Percentiles rank a stretch among this genome's conserved stretches.
These are phyloP conservation scores for Cinclus mexicanus DNA, from an alignment of 2,113 vertebrate species.

Conservation along the genomic window DNA sequence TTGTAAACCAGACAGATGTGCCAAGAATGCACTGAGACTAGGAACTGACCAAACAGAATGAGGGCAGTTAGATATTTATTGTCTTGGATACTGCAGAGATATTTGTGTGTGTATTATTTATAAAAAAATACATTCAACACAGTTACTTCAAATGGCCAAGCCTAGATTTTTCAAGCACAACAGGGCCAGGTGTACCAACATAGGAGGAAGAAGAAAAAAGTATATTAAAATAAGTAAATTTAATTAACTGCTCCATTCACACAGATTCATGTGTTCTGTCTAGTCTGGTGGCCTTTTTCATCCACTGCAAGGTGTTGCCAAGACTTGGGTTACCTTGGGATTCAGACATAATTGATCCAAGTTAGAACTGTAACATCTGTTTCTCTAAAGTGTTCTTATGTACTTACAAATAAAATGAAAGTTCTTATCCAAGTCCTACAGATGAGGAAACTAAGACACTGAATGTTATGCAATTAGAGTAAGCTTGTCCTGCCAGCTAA, in stretches of 20 bases:
- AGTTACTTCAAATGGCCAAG: background rate
- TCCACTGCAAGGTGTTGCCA: background rate
- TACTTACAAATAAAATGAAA: background rate
- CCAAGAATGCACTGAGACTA: background rate
- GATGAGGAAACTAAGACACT: background rate
- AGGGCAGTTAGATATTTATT: background rate
- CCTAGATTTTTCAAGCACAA: background rate
- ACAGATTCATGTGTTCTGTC: background rate
- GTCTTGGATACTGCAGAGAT: background rate
- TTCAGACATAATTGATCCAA: background rate
- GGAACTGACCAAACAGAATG: background rate
- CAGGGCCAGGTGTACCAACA: background rate
- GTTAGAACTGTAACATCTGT: background rate
- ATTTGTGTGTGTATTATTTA: background rate
- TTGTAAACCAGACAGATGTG: background rate
- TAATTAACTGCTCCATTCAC: background rate
- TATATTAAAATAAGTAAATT: background rate
- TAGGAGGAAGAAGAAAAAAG: background rate
- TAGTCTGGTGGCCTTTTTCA: background rate
- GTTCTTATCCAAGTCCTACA: background rate
- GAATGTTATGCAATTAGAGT: background rate
- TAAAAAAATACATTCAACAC: background rate
- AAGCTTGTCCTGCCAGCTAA: background rate
- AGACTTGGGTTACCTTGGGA: background rate
- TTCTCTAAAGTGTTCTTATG: background rate